Conservation (phyloP, 1,140 invertebrate genomes). For the Ceratina japonica region DNA sequence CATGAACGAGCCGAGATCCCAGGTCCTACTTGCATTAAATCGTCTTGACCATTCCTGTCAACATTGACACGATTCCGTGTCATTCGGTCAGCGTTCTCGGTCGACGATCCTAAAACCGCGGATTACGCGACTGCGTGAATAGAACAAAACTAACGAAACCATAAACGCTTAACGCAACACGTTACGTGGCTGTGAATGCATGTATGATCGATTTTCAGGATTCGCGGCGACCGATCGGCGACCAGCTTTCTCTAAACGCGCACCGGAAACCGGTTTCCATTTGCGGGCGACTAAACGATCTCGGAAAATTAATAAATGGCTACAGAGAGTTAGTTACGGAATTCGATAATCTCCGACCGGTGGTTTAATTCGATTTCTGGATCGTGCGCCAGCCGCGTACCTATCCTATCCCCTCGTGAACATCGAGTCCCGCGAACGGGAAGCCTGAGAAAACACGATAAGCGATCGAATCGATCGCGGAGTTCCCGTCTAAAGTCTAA, state of each 20-base stretch:
- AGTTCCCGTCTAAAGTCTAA: not conserved
- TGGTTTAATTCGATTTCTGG: not conserved
- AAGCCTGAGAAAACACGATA: not conserved
- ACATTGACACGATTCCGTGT: conserved; percentile 30
- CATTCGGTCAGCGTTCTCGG: conserved; percentile 33
- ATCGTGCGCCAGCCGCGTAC: not conserved
- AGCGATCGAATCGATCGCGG: not conserved
- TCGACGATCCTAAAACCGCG: conserved; percentile 1
- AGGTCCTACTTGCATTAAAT: conserved; percentile 30
- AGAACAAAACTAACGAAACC: no score
- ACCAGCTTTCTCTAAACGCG: conserved; percentile 7
- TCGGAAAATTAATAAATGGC: not conserved
- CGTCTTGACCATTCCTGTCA: conserved; percentile 15
- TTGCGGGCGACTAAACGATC: conserved; percentile 5
- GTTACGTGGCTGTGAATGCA: not conserved
- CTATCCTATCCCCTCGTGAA: no score
- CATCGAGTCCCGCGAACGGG: not conserved
- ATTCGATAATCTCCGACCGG: not conserved
- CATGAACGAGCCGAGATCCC: conserved; percentile 20
- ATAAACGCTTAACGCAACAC: not conserved
- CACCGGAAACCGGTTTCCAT: not conserved
- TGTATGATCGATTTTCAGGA: no score
- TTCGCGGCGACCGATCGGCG: not conserved
- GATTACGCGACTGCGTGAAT: not conserved
- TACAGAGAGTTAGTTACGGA: not conserved